A percentile compares a stretch with the other conserved stretches of the same genome.
Conservation (phyloP, 2,888 invertebrate genomes). For the Coleophora deauratella region DNA sequence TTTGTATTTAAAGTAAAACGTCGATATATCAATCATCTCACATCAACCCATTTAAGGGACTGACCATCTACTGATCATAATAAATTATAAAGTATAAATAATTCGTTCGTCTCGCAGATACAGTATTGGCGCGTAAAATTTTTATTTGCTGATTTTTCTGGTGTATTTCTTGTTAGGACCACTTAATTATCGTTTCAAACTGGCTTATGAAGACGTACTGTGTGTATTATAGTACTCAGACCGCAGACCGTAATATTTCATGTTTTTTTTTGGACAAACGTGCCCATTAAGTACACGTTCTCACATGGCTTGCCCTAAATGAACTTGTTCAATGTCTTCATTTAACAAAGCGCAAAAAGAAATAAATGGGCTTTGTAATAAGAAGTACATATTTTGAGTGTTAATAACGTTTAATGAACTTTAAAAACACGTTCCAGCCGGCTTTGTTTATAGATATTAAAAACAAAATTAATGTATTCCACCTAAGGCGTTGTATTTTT, state of each 20-base stretch:
- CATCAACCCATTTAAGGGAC: constrained; percentile 7
- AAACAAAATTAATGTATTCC: constrained; percentile 22
- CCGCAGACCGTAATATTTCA: no score
- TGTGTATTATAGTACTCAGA: neutral
- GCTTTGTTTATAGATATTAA: constrained; percentile 2
- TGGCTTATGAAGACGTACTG: constrained; percentile 1
- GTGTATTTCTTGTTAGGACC: constrained; percentile 1
- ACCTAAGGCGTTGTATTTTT: constrained; percentile 12
- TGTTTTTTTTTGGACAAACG: neutral
- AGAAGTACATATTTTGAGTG: constrained; percentile 19
- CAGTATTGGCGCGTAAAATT: constrained; percentile 3
- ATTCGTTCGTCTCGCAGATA: constrained; percentile 5
- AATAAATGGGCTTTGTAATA: constrained; percentile 14
- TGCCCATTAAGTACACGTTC: constrained; percentile 2
- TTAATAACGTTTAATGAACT: constrained; percentile 16
- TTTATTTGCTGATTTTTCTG: constrained; percentile 7
- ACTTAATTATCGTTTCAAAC: constrained; percentile 4
- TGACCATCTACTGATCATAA: no score
- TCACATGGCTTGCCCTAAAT: constrained; percentile 12
- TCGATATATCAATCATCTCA: constrained; percentile 5
- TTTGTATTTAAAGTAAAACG: constrained; percentile 1
- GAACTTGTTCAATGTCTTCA: constrained; percentile 26
- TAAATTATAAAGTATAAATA: constrained; percentile 13
- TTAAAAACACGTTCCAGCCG: constrained; percentile 20
- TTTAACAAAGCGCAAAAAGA: constrained; percentile 18